Evolutionary conservation across 2,888 invertebrate species (phyloP), one percentile per base, ranked within the genome.

Genomic region (Rambutsinella grinnellia): DNA sequence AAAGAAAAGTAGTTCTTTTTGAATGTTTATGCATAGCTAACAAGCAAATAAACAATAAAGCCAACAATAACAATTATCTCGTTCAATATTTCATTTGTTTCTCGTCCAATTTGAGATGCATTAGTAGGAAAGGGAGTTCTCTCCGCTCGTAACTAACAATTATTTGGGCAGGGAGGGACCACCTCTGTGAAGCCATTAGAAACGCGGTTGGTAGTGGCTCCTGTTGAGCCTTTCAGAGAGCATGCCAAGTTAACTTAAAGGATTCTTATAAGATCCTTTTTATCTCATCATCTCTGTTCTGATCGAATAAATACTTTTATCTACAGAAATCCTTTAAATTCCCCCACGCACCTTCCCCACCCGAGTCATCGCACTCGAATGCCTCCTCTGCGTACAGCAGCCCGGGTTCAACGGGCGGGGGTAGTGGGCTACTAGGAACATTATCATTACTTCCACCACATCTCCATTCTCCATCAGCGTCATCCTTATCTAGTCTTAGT

Each of bases 321-420:
- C n/a, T 53, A 19, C 79, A 82, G 76, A 83, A 82, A 67, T 57
- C 78, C n/a, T 83, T 82, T 69, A 83, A 82, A 65, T 82, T 82
- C 66, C 82, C 82, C 26, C 80, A 83, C 47, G 82, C 82, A 15
- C 82, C 82, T 0, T 82, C 82, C 2, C 84, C 84, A 2, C 81
- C 81, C 17, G 84, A 84, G 47, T 82, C 82, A 1, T 76, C 81
- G 1, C 79, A 81, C 63, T 82, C 81, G 0, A 80, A 81, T 46
- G 78, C 82, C 1, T 81, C 80, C 24, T 81, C 81, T 0, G 67
- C 74, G 0, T 82, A 83, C 76, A 80, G 78, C 56, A 79, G 82
- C 81, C 84, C 79, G 67, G 83, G 82, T 79, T 78, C 74, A 24
- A 71, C 76, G 17, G 56, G 56, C 0, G 72, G 66, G 2, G 28